A percentile compares a stretch with the other conserved stretches of the same genome.
Conservation (phyloP, 2,888 invertebrate species). For the Nomada goodeniana region DNA sequence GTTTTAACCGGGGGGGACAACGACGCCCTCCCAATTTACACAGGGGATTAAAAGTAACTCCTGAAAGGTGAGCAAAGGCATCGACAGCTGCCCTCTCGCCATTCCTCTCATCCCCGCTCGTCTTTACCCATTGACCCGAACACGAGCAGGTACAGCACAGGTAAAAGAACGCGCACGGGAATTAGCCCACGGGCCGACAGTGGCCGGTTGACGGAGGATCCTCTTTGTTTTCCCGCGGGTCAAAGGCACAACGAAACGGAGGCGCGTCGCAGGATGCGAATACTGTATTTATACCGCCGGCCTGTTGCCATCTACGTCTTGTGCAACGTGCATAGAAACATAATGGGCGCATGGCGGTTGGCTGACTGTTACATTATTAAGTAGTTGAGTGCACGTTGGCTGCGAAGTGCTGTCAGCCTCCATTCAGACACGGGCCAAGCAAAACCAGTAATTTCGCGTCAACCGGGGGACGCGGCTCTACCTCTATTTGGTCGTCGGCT, state of each 20-base stretch:
- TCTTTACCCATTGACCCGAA: background rate
- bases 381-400: conserved; percentile 81
- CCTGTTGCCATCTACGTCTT: conserved; percentile 68
- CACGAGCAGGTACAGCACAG: conserved; percentile 8
- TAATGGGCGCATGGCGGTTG: conserved; percentile 80
- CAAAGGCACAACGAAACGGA: conserved; percentile 48
- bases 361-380: conserved; percentile 81
- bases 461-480: conserved; percentile 14
- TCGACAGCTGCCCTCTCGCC: background rate
- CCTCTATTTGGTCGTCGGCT: background rate
- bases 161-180: conserved; percentile 2
- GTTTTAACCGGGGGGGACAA: conserved; percentile 29
- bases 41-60: conserved; percentile 50
- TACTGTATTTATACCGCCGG: conserved; percentile 68
- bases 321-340: conserved; percentile 76
- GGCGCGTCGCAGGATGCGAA: conserved; percentile 67
- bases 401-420: conserved; percentile 79
- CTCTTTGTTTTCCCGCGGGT: conserved; percentile 40
- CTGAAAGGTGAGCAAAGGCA: conserved; percentile 30
- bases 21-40: conserved; percentile 36
- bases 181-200: background rate
- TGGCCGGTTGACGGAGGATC: conserved; percentile 8
- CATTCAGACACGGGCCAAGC: conserved; percentile 71
- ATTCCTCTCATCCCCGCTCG: background rate
- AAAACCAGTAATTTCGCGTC: conserved; percentile 66